phyloP scores from a whole-genome alignment of 1,140 invertebrate genomes.

The Cotesia vestalis region DNA sequence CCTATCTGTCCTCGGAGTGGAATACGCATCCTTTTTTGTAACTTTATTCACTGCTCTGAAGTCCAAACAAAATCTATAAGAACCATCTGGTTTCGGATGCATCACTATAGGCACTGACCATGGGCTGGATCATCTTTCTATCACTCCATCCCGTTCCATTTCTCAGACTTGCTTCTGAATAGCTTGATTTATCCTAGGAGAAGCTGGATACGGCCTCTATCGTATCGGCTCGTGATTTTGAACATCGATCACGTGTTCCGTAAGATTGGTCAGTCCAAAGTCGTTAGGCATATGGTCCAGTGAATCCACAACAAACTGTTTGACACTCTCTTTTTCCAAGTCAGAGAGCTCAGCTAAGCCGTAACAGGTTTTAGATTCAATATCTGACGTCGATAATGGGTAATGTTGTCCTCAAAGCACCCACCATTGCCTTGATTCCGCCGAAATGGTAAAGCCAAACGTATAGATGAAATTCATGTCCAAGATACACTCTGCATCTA shows the following conservation, averaged over 20 bases:
- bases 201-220: constrained; percentile 44
- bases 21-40: constrained; percentile 49
- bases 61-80: constrained; percentile 50
- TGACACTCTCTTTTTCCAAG: too few species aligned
- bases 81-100: constrained; percentile 45
- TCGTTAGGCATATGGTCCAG: too few species aligned
- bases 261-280: constrained; percentile 36
- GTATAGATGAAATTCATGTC: too few species aligned
- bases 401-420: too few species aligned
- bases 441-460: too few species aligned
- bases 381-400: too few species aligned
- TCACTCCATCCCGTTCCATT: constrained; percentile 43
- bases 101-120: constrained; percentile 48
- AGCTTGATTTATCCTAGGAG: constrained; percentile 31
- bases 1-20: constrained; percentile 42
- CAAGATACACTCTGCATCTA: too few species aligned
- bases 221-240: constrained; percentile 42
- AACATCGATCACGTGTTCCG: constrained; percentile 47
- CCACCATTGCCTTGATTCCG: too few species aligned
- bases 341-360: too few species aligned
- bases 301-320: too few species aligned
- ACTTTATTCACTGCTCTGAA: constrained; percentile 48
- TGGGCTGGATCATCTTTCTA: constrained; percentile 41
- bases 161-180: constrained; percentile 42
- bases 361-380: too few species aligned